Evolutionary conservation across 2,113 vertebrate species (phyloP), one percentile per base, ranked within the genome.

Genomic region (Taurulus bubalis): DNA sequence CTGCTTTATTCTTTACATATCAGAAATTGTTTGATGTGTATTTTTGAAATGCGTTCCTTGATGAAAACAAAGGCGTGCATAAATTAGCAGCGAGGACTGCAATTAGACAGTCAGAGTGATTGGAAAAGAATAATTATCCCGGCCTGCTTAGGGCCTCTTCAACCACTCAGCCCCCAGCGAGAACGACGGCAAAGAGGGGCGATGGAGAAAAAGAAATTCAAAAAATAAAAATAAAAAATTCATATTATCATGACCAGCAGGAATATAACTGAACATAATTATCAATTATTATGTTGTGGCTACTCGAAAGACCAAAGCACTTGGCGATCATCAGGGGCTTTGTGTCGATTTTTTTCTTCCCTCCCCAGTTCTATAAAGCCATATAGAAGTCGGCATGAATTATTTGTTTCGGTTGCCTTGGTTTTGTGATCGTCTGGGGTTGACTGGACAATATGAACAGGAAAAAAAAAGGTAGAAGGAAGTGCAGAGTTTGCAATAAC

Each of bases 61-160:
- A 92, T 90, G 91, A 92, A 95, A 95, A 95, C 93, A 94, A 95
- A 94, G 90, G 86, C 90, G 79, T 87, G 90, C 88, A 94, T 95
- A 95, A 88, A 95, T 94, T 94, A 94, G 83, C 56, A 80, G 86
- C 86, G 53, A 69, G 77, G 82, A 80, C 90, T 92, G 92, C 91
- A 94, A 94, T 94, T 93, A 94, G 89, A 90, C 90, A 91, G 80
- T 92, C 87, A 84, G 91, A 89, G 90, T 92, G 92, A 94, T 93
- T 91, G 90, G 87, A 90, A 92, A 90, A 87, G 90, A 94, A 93
- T 92, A 92, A 94, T 94, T 93, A 91, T 89, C 86, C 82, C 67
- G 85, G 90, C 88, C 91, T 91, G 89, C 87, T 91, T 87, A 28
- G 73, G 85, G 84, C 74, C 80, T 80, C 69, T 84, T 81, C 83